Evolutionary conservation across 2,888 invertebrate genomes (phyloP), one percentile per base, ranked within the genome.

Genomic region (Cancer borealis): DNA sequence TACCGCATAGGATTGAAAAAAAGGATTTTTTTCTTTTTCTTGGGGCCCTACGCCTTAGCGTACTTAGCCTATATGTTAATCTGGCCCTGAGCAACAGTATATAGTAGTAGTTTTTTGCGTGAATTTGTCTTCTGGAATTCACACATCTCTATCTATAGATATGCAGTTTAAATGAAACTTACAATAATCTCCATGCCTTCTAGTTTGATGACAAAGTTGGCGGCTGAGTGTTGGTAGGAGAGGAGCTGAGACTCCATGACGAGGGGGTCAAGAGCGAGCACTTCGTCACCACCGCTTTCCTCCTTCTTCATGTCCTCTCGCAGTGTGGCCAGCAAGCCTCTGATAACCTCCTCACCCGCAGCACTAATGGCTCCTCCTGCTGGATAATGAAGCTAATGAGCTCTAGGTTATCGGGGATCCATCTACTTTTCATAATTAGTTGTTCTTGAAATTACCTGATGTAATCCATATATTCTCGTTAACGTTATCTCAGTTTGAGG

Each of bases 281-380:
- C 73, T 30, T 49, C 87, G 0, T 84, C 46, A 0, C 90, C 92
- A 0, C 92, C 94, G 10, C 46, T 89, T 10, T 92, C 93, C 30
- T 93, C 95, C 3, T 79, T 93, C 46, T 92, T 93, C 95, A 93
- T 95, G 66, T 87, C 88, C 49, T 92, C 92, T 66, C 93, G 73
- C 30, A 93, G 87, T 12, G 95, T 92, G 12, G 88, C 90, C 93
- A 95, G 87, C 45, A 95, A 45, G 54, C 92, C 54, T 26, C 95
- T 87, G 88, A 95, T 94, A 17, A 95, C 95, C 60, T 95, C 95
- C 92, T 95, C 95, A 5, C 95, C 95, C 47, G 93, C 93, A 21
- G 94, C 95, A 89, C 94, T 95, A 26, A 95, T 93, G 12, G 94
- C 95, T 30, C 95, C 95, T 47, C 95, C 95, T 95, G 94, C 91